A percentile compares a stretch with the other conserved stretches of the same genome.
These are phyloP conservation scores for Cyanoramphus novaezelandiae DNA, from an alignment of 2,113 vertebrate species.

Conservation along the genomic window DNA sequence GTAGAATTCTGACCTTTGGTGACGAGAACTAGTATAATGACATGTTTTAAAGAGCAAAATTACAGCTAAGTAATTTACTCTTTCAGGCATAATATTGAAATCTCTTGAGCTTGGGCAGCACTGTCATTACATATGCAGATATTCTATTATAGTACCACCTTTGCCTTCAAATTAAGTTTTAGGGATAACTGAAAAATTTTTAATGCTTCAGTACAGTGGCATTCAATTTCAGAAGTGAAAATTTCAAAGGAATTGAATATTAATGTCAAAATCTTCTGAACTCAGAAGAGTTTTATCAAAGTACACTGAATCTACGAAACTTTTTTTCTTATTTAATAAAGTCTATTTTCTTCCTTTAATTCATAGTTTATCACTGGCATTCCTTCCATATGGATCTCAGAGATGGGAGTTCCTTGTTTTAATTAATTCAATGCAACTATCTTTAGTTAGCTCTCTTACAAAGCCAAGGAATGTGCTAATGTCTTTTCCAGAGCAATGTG, in stretches of 20 bases:
- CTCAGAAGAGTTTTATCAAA: not conserved
- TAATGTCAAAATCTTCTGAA: not conserved
- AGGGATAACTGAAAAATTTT: not conserved
- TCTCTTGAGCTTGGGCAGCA: not conserved
- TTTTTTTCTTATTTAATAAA: not conserved
- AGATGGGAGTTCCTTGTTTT: not conserved
- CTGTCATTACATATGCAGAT: not conserved
- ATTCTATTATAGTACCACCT: not conserved
- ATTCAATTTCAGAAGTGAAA: not conserved
- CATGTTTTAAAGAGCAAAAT: not conserved
- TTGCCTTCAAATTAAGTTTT: not conserved
- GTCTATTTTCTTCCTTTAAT: not conserved
- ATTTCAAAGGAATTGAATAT: not conserved
- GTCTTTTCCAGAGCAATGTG: conserved; percentile 46
- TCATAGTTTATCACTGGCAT: not conserved
- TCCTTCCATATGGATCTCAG: not conserved
- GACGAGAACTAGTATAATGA: not conserved
- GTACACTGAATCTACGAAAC: not conserved
- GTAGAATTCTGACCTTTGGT: not conserved
- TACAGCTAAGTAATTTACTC: not conserved
- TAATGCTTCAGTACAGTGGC: not conserved
- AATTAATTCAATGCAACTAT: conserved; percentile 46
- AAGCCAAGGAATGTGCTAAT: conserved; percentile 44
- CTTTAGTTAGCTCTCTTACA: not conserved
- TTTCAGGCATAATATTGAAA: not conserved